These are phyloP conservation scores for Escarpia spicata DNA, from an alignment of 2,888 invertebrate genomes.

Conservation along the genomic window DNA sequence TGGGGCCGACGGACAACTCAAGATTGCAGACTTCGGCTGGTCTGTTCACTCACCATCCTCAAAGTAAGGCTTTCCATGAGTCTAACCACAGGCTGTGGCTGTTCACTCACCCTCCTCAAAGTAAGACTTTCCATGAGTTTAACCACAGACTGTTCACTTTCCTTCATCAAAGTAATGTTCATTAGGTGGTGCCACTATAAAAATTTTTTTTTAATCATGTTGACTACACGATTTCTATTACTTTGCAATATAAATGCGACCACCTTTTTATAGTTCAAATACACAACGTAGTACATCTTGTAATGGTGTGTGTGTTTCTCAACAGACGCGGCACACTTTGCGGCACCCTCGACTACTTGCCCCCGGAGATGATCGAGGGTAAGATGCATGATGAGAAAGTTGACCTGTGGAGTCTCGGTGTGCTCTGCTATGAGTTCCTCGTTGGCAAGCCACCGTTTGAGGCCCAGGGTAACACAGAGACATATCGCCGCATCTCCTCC, in stretches of 20 bases:
- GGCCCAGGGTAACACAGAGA: slow-evolving; percentile 68
- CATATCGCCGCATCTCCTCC: slow-evolving; percentile 66
- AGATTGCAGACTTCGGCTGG: slow-evolving; percentile 98
- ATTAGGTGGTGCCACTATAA: no score
- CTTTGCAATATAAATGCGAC: no score
- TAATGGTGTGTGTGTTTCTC: neutral
- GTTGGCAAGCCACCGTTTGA: slow-evolving; percentile 96
- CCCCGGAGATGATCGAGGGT: slow-evolving; percentile 95
- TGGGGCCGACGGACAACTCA: slow-evolving; percentile 84
- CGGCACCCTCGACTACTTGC: slow-evolving; percentile 93
- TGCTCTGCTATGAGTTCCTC: slow-evolving; percentile 92
- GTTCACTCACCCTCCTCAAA: slow-evolving; percentile 80
- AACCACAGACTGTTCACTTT: no score
- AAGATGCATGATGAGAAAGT: slow-evolving; percentile 82
- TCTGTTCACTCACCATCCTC: slow-evolving; percentile 93
- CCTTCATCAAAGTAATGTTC: no score
- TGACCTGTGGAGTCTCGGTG: slow-evolving; percentile 96
- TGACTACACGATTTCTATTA: no score
- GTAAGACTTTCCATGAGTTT: no score
- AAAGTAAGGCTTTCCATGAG: no score
- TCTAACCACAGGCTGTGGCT: no score
- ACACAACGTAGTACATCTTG: neutral
- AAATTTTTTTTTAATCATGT: no score
- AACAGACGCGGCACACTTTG: slow-evolving; percentile 86
- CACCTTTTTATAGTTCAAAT: no score